Conservation (phyloP, 2,888 invertebrate species). For the Stenotaenia linearis region DNA sequence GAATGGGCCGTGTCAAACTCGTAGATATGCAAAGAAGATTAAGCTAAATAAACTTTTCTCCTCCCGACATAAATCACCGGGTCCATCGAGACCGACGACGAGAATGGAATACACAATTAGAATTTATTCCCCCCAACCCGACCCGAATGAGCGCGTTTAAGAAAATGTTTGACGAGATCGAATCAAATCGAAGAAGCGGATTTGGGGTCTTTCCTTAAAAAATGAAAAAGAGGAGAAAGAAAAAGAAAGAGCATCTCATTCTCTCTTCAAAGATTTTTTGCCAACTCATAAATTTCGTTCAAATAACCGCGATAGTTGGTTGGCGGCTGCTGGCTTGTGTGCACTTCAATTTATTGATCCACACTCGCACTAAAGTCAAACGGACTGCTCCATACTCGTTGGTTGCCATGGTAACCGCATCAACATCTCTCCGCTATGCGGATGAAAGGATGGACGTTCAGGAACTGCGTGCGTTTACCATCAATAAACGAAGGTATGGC, state of each 20-base stretch:
- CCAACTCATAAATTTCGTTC: conserved; percentile 29
- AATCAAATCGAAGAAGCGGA: neutral
- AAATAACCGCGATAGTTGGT: conserved; percentile 27
- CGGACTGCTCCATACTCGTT: conserved; percentile 10
- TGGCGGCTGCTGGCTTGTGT: conserved; percentile 20
- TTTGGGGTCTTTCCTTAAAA: neutral
- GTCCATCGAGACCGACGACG: neutral
- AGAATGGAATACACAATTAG: neutral
- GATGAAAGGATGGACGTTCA: conserved; percentile 20
- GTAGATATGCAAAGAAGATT: conserved; percentile 24
- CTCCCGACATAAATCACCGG: conserved; percentile 2
- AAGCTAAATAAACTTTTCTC: conserved; percentile 1
- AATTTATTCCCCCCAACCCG: neutral
- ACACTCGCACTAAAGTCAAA: conserved; percentile 19
- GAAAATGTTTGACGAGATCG: neutral
- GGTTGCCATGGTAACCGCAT: conserved; percentile 6
- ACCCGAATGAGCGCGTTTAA: neutral
- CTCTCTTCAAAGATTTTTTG: conserved; percentile 22
- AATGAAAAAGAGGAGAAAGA: neutral
- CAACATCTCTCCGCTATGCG: conserved; percentile 26
- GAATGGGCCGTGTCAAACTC: conserved; percentile 14
- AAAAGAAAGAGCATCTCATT: conserved; percentile 12
- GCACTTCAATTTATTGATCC: conserved; percentile 28
- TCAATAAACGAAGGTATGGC: conserved; percentile 11
- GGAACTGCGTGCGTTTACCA: conserved; percentile 20